Conservation (phyloP, 1,140 invertebrate species). For the Anastrepha ludens region DNA sequence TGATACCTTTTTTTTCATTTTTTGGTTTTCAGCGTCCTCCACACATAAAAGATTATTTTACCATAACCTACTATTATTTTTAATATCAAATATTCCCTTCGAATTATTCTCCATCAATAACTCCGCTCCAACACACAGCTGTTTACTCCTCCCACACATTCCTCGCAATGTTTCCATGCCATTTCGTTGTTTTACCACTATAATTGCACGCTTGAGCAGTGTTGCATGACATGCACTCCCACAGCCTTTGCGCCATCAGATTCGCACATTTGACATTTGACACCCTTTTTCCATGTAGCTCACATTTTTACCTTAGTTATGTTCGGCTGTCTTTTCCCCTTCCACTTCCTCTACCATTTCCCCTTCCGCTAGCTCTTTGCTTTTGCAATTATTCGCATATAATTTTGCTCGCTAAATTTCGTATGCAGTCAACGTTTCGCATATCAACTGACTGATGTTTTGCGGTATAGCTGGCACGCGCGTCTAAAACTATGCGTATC, state of each 20-base stretch:
- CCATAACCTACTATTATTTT: no score
- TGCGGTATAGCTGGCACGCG: constrained; percentile 5
- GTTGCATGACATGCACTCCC: constrained; percentile 61
- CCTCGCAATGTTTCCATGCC: background rate
- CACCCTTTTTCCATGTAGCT: background rate
- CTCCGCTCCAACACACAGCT: no score
- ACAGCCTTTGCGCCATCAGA: background rate
- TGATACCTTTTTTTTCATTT: no score
- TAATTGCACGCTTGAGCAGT: constrained; percentile 70
- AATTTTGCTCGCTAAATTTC: constrained; percentile 28
- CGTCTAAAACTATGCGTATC: constrained; percentile 15
- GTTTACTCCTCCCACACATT: background rate
- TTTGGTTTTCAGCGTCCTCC: no score
- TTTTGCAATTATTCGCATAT: background rate
- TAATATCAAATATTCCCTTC: no score
- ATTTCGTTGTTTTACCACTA: background rate
- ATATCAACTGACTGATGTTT: background rate
- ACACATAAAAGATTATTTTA: no score
- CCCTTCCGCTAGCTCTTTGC: background rate
- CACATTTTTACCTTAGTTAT: background rate
- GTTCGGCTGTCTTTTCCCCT: background rate
- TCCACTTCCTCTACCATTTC: background rate
- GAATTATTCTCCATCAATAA: no score
- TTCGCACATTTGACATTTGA: constrained; percentile 32
- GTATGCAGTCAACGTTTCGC: constrained; percentile 34